Evolutionary conservation across 1,140 invertebrate species (phyloP).

Genomic region (Trichoplusia ni): DNA sequence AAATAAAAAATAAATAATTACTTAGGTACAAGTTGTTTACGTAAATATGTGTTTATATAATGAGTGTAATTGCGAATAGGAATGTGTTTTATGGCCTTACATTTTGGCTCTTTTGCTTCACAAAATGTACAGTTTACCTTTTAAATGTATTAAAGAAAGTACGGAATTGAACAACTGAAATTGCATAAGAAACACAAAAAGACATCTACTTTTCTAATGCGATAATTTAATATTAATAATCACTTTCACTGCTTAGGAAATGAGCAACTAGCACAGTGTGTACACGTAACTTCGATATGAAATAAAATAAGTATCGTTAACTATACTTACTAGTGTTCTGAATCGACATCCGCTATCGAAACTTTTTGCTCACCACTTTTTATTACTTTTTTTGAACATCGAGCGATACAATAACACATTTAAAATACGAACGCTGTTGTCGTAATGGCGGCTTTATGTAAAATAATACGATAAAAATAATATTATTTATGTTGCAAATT

Average conservation of each 20-base stretch:
- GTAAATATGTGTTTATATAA: not conserved
- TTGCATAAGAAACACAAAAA: too few species aligned
- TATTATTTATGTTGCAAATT: not conserved
- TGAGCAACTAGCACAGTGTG: too few species aligned
- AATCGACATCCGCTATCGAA: too few species aligned
- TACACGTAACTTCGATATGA: too few species aligned
- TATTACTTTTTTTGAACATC: not conserved
- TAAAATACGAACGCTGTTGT: not conserved
- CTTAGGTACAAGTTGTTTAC: not conserved
- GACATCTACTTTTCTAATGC: not conserved
- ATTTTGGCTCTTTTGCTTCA: too few species aligned
- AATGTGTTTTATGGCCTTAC: too few species aligned
- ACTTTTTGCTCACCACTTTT: not conserved
- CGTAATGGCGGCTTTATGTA: not conserved
- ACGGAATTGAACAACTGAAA: not conserved
- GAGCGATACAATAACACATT: not conserved
- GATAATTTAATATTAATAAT: slow-evolving; percentile 14
- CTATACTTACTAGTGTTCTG: not conserved
- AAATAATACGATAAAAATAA: not conserved
- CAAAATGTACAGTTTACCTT: not conserved
- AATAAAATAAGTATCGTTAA: not conserved
- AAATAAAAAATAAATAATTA: not conserved
- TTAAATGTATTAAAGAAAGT: slow-evolving; percentile 10
- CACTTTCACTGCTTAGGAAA: slow-evolving; percentile 16
- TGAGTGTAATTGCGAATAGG: too few species aligned